Evolutionary conservation across 2,113 vertebrate species (phyloP).

Genomic region (Sinocyclocheilus rhinocerous): DNA sequence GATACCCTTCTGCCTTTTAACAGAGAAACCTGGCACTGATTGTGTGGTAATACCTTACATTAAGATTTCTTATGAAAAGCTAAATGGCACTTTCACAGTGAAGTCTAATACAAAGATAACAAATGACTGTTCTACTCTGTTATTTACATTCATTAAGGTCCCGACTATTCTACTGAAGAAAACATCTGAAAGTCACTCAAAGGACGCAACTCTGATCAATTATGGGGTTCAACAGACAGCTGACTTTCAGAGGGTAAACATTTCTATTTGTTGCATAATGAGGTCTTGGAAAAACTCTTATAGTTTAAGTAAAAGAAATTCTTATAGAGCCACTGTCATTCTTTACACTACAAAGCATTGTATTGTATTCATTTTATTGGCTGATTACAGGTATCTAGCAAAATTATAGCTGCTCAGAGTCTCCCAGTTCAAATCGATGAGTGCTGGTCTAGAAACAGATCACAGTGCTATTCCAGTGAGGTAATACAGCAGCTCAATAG

Average conservation of each 20-base stretch:
- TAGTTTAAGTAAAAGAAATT: too few relatives aligned
- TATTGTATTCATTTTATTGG: background rate
- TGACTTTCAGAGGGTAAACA: slow-evolving; percentile 8
- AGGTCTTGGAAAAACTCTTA: background rate
- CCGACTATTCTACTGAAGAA: background rate
- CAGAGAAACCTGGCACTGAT: slow-evolving; percentile 61
- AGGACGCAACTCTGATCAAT: background rate
- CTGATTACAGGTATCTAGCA: background rate
- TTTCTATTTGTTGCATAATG: background rate
- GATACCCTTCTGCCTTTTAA: slow-evolving; percentile 46
- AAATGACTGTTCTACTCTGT: background rate
- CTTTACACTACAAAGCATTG: background rate
- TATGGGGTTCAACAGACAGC: background rate
- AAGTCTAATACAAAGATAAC: background rate
- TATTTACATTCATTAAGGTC: background rate
- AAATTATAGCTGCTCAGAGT: background rate
- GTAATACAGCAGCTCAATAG: background rate
- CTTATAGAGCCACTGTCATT: background rate
- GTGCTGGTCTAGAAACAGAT: background rate
- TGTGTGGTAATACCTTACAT: slow-evolving; percentile 53
- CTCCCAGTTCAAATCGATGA: background rate
- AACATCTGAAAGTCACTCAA: background rate
- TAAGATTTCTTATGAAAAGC: background rate
- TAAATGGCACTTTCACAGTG: background rate
- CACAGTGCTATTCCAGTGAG: background rate